Base-by-base conservation (phyloP, 2,797 vertebrate genomes). In the Sardinella longiceps region DNA sequence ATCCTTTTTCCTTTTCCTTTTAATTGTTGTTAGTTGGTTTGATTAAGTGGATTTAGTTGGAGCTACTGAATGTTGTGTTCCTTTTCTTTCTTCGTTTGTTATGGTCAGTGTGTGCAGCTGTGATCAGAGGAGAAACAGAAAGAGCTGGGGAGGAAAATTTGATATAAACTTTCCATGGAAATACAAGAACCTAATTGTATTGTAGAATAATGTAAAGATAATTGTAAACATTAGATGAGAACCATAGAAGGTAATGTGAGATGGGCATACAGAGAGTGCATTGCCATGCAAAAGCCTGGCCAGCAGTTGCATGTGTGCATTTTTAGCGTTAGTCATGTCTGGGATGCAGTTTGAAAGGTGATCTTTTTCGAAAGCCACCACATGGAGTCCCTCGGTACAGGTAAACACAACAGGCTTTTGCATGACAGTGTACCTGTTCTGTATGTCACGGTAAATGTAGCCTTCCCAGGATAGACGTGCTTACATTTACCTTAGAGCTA, bases 361-460 rank as follows among this genome's bases (percentile, higher is more conserved):
- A 43, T 77, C 33, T 23, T 77, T 77, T 77, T n/a, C n/a, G 37
- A 77, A 77, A 77, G 70, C 70, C 70, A 77, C 37, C 37, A 43
- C 70, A 77, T 7, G 70, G 70, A 77, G 70, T 5, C 1, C 37
- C 70, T 33, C 70, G 20, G 10, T 11, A 77, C 70, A 77, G 70
- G 70, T 77, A 77, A 77, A 43, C 18, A 77, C 70, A 77, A 18
- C 70, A 39, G 70, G 70, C 33, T 77, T 39, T 77, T 77, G 70
- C 70, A 77, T 77, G 15, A 20, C 33, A 77, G 37, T 77, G 18
- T 18, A 43, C 18, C 70, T 23, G 7, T 23, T 23, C 70, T 77
- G 70, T 77, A 77, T 23, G 70, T 43, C 33, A 43, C 7, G 70
- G 70, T 77, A 77, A 77, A 77, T 77, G 70, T 39, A 12, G 9